These are phyloP conservation scores for Apamea monoglypha DNA, from an alignment of 2,888 invertebrate genomes.

Conservation along the genomic window DNA sequence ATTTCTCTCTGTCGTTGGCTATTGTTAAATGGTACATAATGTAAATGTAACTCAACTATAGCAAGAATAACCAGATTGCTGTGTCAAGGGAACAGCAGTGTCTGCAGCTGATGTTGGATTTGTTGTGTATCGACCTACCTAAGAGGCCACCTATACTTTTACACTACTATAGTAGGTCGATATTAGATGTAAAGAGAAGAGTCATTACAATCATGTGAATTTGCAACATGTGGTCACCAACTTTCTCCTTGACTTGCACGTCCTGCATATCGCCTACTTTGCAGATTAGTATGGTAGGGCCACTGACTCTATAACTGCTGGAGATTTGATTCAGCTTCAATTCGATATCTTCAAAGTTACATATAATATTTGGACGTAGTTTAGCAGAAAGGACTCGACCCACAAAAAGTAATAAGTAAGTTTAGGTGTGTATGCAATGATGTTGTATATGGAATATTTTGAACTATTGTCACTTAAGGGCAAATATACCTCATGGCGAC, in stretches of 20 bases:
- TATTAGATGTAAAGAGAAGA: neutral
- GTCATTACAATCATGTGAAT: neutral
- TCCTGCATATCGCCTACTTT: neutral
- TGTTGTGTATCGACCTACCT: neutral
- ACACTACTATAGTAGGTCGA: neutral
- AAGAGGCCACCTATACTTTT: too few relatives aligned
- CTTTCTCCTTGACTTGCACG: neutral
- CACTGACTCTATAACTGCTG: too few relatives aligned
- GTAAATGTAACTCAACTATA: neutral
- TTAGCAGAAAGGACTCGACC: too few relatives aligned
- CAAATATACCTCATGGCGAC: too few relatives aligned
- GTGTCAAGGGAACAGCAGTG: neutral
- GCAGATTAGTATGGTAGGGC: too few relatives aligned
- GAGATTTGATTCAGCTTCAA: neutral
- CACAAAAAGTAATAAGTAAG: too few relatives aligned
- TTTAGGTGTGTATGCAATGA: too few relatives aligned
- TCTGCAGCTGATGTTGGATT: neutral
- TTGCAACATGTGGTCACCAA: neutral
- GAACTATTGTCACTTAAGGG: too few relatives aligned
- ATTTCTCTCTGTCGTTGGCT: too few relatives aligned
- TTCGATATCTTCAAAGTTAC: slow-evolving; percentile 5
- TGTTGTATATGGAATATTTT: too few relatives aligned
- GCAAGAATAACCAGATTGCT: neutral
- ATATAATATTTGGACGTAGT: too few relatives aligned
- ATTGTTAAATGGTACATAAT: neutral